Conservation (phyloP, 2,797 vertebrate genomes). For the Coluber constrictor region DNA sequence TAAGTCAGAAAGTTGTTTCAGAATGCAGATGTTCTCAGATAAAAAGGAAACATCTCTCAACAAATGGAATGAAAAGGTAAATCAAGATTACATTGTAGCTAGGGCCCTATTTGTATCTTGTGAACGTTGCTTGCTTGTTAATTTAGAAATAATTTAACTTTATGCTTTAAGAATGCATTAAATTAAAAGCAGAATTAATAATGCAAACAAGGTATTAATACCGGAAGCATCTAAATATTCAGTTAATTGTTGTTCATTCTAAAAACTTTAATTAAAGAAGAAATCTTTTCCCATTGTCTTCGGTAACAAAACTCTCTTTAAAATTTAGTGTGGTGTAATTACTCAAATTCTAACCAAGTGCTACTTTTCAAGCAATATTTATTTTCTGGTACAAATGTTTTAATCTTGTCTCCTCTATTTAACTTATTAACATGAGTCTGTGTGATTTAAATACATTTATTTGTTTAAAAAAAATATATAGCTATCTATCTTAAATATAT, state of each 20-base stretch:
- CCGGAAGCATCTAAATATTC: neutral
- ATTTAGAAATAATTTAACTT: neutral
- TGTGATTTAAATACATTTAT: neutral
- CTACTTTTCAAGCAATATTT: neutral
- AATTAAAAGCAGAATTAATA: neutral
- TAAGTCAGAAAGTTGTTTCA: constrained; percentile 64
- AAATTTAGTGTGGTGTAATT: neutral
- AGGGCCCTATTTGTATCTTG: constrained; percentile 17
- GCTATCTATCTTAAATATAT: neutral
- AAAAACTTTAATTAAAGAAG: constrained; percentile 2
- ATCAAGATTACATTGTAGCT: constrained; percentile 48
- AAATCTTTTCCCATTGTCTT: neutral
- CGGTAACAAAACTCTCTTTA: constrained; percentile 29
- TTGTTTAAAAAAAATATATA: neutral
- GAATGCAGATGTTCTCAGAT: constrained; percentile 67
- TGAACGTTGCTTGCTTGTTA: neutral
- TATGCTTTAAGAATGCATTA: neutral
- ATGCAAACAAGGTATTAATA: neutral
- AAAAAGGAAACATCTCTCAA: constrained; percentile 43
- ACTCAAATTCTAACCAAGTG: neutral
- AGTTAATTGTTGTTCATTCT: constrained; percentile 2
- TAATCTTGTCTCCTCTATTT: neutral
- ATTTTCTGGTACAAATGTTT: neutral
- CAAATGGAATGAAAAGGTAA: constrained; percentile 79
- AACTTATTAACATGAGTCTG: neutral